Base-by-base conservation (phyloP, 2,113 vertebrate species). In the Cygnus buccinator region DNA sequence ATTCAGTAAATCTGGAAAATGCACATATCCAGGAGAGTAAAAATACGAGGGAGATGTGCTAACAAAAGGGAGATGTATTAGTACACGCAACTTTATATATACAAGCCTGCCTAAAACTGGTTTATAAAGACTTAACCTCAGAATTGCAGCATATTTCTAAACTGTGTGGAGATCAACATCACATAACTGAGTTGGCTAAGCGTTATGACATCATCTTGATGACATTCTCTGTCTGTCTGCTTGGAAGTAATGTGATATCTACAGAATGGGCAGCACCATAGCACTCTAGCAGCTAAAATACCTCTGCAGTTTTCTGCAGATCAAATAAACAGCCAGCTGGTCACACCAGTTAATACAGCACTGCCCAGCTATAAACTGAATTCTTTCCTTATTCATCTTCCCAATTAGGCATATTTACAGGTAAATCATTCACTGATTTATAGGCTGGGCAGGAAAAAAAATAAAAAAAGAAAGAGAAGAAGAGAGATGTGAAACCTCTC, bases 301-400 rank as follows among this genome's bases (percentile, higher is more conserved):
- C 66, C 84, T 85, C 39, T 83, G 35, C 48, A 66, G 43, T 89
- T 93, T 87, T 94, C 80, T 93, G 70, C 57, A 82, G 93, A 78
- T 94, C 95, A 95, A 83, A 91, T 90, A 94, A 94, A 83, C 66
- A 63, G 41, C 63, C 87, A 90, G 84, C 57, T 93, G 80, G 39
- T 91, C 89, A 54, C 70, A 82, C 48, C 46, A 54, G 41, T 78
- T 91, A 41, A 58, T 93, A 65, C 46, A 16, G 2, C 44, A 21
- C 84, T 73, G 44, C 66, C 48, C 52, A 84, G 50, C 75, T 88
- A 76, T 63, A 90, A 94, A 80, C 55, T 87, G 62, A 67, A 11
- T 75, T 11, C 59, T 84, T 96, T 90, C 33, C 50, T 22, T 90
- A 12, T 43, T 91, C 54, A 59, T 88, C 52, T 43, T 88, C 63